Base-by-base conservation (phyloP, 2,113 vertebrate genomes). In the Tachysurus fulvidraco region DNA sequence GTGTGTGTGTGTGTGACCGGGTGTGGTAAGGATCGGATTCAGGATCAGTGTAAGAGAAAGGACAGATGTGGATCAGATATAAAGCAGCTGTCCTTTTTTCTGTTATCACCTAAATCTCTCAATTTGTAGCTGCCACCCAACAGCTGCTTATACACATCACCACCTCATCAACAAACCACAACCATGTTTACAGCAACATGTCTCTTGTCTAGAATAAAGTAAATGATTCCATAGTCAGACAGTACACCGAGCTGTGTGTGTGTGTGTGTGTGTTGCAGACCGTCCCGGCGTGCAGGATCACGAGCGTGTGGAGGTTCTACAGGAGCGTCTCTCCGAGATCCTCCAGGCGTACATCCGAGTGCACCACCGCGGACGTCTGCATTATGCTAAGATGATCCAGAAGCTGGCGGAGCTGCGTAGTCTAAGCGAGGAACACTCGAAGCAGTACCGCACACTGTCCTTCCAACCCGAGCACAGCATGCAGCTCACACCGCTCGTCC, bases 341-440 rank as follows among this genome's bases (percentile, higher is more conserved):
- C 96, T 99, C 88, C 98, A 99, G 94, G 97, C 95, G 73, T 99
- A 98, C 90, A 99, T 99, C 93, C 96, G 94, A 16, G 95, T 96
- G 87, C 93, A 96, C 85, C 98, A 98, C 92, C 96, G 96, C 1
- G 94, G 96, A 50, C 96, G 94, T 86, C 94, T 97, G 88, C 96
- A 98, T 36, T 99, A 99, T 0, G 96, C 98, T 90, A 99, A 98
- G 92, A 99, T 99, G 98, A 99, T 99, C 95, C 98, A 99, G 94
- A 99, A 99, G 91, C 93, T 99, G 88, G 97, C 98, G 0, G 98
- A 99, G 91, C 95, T 99, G 78, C 96, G 98, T 54, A 98, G 98
- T 95, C 96, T 99, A 55, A 99, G 98, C 0, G 98, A 99, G 94
- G 97, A 99, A 92, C 97, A 99, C 94, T 98, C 97, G 91, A 96